Conservation (phyloP, 2,113 vertebrate species). For the Tyrannus savana region DNA sequence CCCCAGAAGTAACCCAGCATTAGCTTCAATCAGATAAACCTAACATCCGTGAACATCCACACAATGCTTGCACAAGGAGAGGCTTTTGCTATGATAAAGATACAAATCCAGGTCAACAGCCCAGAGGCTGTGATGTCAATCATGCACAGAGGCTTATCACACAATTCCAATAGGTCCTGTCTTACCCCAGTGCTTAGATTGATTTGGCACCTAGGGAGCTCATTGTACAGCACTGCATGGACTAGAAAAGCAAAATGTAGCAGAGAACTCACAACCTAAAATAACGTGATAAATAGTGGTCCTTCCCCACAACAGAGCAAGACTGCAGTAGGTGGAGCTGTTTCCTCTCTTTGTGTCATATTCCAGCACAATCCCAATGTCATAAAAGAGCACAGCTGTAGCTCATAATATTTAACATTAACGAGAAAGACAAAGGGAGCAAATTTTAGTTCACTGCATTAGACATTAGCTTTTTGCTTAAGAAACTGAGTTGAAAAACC, state of each 20-base stretch:
- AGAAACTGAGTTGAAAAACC: not conserved
- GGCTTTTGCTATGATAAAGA: not conserved
- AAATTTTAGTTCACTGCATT: not conserved
- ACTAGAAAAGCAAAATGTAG: not conserved
- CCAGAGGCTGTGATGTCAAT: not conserved
- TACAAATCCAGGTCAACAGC: not conserved
- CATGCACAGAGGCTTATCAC: not conserved
- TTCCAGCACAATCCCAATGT: not conserved
- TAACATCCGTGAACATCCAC: not conserved
- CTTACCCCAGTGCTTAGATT: not conserved
- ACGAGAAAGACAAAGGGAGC: not conserved
- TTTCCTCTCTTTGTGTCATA: not conserved
- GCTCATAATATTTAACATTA: not conserved
- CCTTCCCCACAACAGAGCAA: not conserved
- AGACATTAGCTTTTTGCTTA: not conserved
- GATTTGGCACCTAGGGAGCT: not conserved
- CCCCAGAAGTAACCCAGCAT: not conserved
- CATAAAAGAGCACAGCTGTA: not conserved
- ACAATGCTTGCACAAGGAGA: not conserved
- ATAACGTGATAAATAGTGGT: not conserved
- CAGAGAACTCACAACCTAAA: not conserved
- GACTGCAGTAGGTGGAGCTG: not conserved
- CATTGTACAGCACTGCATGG: not conserved
- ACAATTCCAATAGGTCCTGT: rapidly evolving
- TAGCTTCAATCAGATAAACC: not conserved